These are phyloP conservation scores for Autographa pulchrina DNA, from an alignment of 2,888 invertebrate species.

Conservation along the genomic window DNA sequence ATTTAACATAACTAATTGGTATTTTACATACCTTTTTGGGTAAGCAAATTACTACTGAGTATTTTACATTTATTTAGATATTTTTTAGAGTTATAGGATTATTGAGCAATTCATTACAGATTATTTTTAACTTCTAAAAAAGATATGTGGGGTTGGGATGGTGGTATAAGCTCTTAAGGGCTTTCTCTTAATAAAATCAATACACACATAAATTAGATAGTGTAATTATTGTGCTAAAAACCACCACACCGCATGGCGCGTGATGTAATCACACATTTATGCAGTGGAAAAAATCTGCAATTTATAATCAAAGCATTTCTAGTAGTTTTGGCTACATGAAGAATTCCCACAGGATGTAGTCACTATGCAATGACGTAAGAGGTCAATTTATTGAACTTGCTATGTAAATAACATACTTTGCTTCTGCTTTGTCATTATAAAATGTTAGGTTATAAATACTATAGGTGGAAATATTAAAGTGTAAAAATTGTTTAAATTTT, in stretches of 20 bases:
- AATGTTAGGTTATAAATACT: slow-evolving; percentile 33
- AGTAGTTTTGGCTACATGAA: slow-evolving; percentile 17
- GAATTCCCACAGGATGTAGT: slow-evolving; percentile 19
- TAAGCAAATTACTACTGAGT: background rate
- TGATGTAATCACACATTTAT: slow-evolving; percentile 2
- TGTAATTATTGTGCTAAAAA: background rate
- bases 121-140: background rate
- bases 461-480: slow-evolving; percentile 55
- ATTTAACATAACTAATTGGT: background rate
- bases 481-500: slow-evolving; percentile 52
- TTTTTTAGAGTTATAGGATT: background rate
- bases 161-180: background rate
- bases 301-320: slow-evolving; percentile 5
- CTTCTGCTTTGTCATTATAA: slow-evolving; percentile 57
- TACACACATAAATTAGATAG: background rate
- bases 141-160: background rate
- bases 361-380: slow-evolving; percentile 39
- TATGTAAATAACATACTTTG: slow-evolving; percentile 53
- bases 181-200: background rate
- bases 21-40: background rate
- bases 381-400: slow-evolving; percentile 57
- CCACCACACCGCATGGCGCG: background rate
- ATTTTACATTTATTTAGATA: background rate
- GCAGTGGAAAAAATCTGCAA: background rate
- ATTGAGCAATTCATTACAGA: background rate